phyloP scores from a whole-genome alignment of 2,797 vertebrate genomes.

The Bradypodion pumilum region DNA sequence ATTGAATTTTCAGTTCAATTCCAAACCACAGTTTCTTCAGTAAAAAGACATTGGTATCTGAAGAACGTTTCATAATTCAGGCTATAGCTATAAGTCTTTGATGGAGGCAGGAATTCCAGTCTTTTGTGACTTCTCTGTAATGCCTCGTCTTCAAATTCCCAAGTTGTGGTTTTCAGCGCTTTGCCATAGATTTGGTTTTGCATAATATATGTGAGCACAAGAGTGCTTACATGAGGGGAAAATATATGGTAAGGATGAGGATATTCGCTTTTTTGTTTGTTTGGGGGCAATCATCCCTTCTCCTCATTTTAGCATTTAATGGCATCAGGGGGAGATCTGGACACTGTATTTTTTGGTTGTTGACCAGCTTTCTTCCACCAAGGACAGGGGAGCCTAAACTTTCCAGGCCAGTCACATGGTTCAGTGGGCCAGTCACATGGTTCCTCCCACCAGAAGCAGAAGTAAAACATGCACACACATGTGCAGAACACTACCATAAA shows the following conservation, averaged over 20 bases:
- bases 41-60: conserved; percentile 31
- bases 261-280: not conserved
- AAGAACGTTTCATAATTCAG: conserved; percentile 29
- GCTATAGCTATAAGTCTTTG: conserved; percentile 20
- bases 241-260: not conserved
- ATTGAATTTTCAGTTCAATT: conserved; percentile 27
- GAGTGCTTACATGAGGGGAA: conserved; percentile 1
- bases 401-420: too few species aligned
- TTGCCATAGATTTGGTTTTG: conserved; percentile 24
- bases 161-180: conserved; percentile 24
- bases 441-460: too few species aligned
- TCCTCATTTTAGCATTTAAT: not conserved
- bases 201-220: conserved; percentile 3
- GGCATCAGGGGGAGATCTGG: not conserved
- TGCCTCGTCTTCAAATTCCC: conserved; percentile 28
- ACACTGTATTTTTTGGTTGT: not conserved
- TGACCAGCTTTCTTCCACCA: too few species aligned
- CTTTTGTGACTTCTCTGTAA: conserved; percentile 29
- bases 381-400: too few species aligned
- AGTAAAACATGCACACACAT: too few species aligned
- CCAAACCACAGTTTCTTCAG: conserved; percentile 36
- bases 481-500: too few species aligned
- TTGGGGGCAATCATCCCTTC: not conserved
- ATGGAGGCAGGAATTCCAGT: conserved; percentile 24
- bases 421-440: too few species aligned